phyloP scores from a whole-genome alignment of 2,797 vertebrate genomes.

The Ficedula albicollis region DNA sequence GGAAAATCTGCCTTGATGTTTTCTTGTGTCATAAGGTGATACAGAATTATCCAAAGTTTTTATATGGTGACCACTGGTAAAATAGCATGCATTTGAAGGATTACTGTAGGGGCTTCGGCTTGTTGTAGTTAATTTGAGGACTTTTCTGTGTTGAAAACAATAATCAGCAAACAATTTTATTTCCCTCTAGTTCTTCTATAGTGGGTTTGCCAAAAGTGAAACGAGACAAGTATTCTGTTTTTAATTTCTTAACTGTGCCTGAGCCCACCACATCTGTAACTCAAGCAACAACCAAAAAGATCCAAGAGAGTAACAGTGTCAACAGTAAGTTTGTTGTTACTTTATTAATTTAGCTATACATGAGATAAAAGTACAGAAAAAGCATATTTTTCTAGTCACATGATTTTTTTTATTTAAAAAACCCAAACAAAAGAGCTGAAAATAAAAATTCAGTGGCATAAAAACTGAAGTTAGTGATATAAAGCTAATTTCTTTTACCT shows the following conservation, averaged over 20 bases:
- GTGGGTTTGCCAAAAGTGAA: slow-evolving; percentile 92
- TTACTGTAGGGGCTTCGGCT: not conserved
- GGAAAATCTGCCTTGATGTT: not conserved
- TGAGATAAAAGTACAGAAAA: not conserved
- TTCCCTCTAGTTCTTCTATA: slow-evolving; percentile 79
- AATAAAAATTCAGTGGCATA: not conserved
- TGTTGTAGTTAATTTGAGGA: not conserved
- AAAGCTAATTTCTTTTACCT: not conserved
- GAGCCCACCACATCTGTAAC: slow-evolving; percentile 66
- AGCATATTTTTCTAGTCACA: not conserved
- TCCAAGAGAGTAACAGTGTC: not conserved
- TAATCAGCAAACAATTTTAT: not conserved
- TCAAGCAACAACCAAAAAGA: slow-evolving; percentile 19
- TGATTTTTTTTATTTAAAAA: not conserved
- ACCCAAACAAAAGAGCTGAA: not conserved
- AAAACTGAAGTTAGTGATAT: not conserved
- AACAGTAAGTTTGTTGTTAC: slow-evolving; percentile 70
- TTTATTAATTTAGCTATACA: not conserved
- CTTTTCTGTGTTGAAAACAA: not conserved
- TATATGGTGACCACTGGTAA: not conserved
- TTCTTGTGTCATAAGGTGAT: not conserved
- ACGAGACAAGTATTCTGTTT: slow-evolving; percentile 94
- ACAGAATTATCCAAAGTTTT: not conserved
- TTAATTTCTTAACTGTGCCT: slow-evolving; percentile 89
- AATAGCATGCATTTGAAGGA: not conserved